phyloP scores from a whole-genome alignment of 2,113 vertebrate genomes.

The Thryonomys swinderianus region DNA sequence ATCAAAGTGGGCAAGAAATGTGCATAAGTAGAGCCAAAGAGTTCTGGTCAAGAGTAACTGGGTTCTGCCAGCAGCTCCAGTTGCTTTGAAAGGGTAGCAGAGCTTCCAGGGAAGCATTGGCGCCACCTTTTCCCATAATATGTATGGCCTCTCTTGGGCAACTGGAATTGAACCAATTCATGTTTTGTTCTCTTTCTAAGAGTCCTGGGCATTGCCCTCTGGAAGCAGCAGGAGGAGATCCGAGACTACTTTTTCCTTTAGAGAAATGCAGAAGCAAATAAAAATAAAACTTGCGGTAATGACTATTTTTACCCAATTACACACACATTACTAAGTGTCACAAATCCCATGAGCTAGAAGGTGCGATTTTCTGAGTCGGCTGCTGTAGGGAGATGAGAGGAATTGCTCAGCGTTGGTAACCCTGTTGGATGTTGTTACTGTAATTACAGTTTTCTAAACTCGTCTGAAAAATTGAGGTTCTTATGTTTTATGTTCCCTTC shows the following conservation, averaged over 20 bases:
- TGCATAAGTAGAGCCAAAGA: not conserved
- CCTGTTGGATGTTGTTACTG: conserved; percentile 70
- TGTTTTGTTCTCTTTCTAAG: not conserved
- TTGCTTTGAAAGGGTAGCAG: not conserved
- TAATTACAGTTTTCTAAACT: conserved; percentile 71
- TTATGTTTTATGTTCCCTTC: conserved; percentile 64
- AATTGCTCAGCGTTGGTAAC: conserved; percentile 74
- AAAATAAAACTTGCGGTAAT: conserved; percentile 61
- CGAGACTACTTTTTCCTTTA: conserved; percentile 24
- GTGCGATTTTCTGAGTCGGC: conserved; percentile 73
- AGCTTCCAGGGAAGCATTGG: not conserved
- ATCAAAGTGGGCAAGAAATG: not conserved
- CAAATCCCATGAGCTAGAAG: conserved; percentile 72
- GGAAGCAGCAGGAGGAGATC: conserved; percentile 16
- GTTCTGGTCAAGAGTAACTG: not conserved
- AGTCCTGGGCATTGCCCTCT: not conserved
- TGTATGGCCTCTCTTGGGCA: not conserved
- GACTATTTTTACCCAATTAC: conserved; percentile 77
- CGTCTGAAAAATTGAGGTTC: conserved; percentile 64
- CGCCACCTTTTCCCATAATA: not conserved
- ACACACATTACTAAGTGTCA: conserved; percentile 71
- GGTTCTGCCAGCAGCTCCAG: not conserved
- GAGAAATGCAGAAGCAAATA: conserved; percentile 66
- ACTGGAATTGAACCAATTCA: not conserved
- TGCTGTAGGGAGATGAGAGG: conserved; percentile 66